Evolutionary conservation across 2,888 invertebrate genomes (phyloP), one percentile per base, ranked within the genome.

Genomic region (Pandemis heparana): DNA sequence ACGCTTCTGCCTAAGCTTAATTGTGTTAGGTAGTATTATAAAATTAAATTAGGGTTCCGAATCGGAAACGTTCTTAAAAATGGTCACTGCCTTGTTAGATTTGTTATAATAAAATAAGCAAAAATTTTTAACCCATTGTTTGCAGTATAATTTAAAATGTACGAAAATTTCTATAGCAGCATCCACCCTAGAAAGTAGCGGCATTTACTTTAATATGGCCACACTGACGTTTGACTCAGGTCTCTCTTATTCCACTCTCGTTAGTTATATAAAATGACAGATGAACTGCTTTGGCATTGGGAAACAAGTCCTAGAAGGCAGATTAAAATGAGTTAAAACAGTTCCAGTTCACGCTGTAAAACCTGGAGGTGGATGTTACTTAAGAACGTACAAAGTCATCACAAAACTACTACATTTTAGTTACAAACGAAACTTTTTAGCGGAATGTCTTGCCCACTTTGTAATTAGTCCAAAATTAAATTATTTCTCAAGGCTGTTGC

Each of bases 21-120:
- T 63, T 64, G 59, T 65, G 48, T 65, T 73, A 73, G 73, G 59
- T 69, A 39, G 48, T 67, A 72, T 46, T 73, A 69, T 53, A 72
- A 71, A 68, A 18, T 63, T 63, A 63, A 72, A 64, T 48, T 68
- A 70, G 60, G 32, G 68, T 53, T 71, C 61, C 65, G 41, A 48
- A 64, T 61, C 53, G 23, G 59, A 73, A 73, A 62, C 61, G 71
- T 64, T 71, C 53, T 64, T 65, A 75, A 10, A 60, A 61, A 62
- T 70, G 23, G 66, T 74, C 74, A 77, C 76, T 77, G 76, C 78
- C 77, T 79, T 78, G 76, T 79, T 77, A 70, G 38, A 70, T 74
- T 74, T 64, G 64, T 61, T 74, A 63, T 72, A 62, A 46, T 63
- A 43, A 68, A 62, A 46, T 63, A 43, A 68, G 16, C 62, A 14